Conservation (phyloP, 2,113 vertebrate species). For the Pantherophis guttatus region DNA sequence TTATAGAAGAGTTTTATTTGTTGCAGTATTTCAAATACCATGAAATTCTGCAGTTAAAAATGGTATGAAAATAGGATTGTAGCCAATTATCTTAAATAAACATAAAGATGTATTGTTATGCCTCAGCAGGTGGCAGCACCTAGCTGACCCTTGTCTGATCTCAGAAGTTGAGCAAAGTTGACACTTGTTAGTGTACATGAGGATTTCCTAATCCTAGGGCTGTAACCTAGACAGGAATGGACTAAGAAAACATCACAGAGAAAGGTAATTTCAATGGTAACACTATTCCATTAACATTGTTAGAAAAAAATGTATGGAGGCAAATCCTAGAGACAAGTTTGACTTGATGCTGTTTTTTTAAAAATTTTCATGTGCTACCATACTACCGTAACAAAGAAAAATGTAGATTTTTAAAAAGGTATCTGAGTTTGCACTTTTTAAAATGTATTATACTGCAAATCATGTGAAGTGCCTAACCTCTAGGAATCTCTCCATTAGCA, state of each 20-base stretch:
- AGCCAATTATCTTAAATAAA: slow-evolving; percentile 33
- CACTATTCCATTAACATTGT: not conserved
- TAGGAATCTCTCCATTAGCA: slow-evolving; percentile 64
- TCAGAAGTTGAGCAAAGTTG: not conserved
- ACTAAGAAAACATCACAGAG: not conserved
- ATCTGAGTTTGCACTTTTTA: slow-evolving; percentile 38
- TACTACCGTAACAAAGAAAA: slow-evolving; percentile 44
- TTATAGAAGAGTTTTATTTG: not conserved
- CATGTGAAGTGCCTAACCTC: slow-evolving; percentile 57
- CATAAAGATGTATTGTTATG: slow-evolving; percentile 20
- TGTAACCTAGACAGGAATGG: not conserved
- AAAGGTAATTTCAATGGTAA: not conserved
- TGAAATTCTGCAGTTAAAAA: not conserved
- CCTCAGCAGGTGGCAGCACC: not conserved
- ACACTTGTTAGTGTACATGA: not conserved
- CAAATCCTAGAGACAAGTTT: slow-evolving; percentile 15
- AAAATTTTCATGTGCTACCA: not conserved
- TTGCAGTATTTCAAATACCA: slow-evolving; percentile 26
- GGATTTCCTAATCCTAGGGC: not conserved
- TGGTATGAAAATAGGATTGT: slow-evolving; percentile 23
- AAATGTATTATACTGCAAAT: slow-evolving; percentile 56
- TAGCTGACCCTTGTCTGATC: not conserved
- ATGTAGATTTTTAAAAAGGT: slow-evolving; percentile 36
- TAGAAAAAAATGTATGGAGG: not conserved
- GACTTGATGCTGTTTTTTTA: not conserved